Evolutionary conservation across 1,140 invertebrate genomes (phyloP).

Genomic region (Cyclargus thomasi): DNA sequence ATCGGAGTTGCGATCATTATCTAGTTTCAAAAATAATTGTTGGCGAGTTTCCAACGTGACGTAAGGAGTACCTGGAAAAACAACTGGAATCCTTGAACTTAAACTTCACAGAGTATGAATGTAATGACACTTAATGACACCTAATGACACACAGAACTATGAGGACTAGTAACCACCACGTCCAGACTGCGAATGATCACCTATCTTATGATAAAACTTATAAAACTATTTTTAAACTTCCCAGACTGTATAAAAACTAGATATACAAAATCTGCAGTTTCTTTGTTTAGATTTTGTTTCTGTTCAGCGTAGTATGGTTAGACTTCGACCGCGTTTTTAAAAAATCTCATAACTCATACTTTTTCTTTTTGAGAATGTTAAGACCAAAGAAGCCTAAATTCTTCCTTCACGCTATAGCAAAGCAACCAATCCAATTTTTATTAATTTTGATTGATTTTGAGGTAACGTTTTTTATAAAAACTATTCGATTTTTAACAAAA

Average conservation of each 20-base stretch:
- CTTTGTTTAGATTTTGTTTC: neutral
- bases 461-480: too few relatives aligned
- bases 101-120: conserved; percentile 38
- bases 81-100: conserved; percentile 55
- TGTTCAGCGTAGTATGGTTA: too few relatives aligned
- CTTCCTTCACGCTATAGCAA: too few relatives aligned
- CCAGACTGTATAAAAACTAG: conserved; percentile 29
- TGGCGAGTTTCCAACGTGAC: conserved; percentile 16
- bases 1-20: too few relatives aligned
- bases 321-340: too few relatives aligned
- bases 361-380: too few relatives aligned
- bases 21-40: conserved; percentile 3
- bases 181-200: conserved; percentile 53
- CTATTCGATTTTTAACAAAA: too few relatives aligned
- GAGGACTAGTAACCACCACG: conserved; percentile 43
- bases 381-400: too few relatives aligned
- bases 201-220: conserved; percentile 41
- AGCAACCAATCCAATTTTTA: too few relatives aligned
- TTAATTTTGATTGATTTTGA: too few relatives aligned
- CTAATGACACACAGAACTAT: conserved; percentile 36
- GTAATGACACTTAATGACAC: conserved; percentile 29
- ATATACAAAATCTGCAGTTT: conserved; percentile 3
- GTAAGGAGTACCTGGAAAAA: conserved; percentile 46
- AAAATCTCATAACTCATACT: too few relatives aligned
- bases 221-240: conserved; percentile 53